Evolutionary conservation across 2,113 vertebrate species (phyloP), one percentile per base, ranked within the genome.

Genomic region (Elephantulus edwardii): DNA sequence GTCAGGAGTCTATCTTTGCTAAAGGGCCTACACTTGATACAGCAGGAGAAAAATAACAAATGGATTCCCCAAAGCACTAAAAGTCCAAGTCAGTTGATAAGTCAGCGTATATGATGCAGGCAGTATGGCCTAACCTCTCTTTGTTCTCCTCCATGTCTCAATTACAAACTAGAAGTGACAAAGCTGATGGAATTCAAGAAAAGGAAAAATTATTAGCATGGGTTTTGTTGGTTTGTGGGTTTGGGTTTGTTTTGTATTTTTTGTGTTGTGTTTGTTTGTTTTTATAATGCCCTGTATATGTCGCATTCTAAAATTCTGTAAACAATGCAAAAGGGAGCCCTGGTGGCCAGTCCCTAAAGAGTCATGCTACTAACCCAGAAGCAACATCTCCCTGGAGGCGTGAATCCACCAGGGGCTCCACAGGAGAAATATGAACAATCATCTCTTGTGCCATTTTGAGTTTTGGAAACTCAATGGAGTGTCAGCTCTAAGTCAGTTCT

Each of bases 1-100:
- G 56, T 79, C 91, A 92, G 83, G 85, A 94, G 87, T 92, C 89
- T 82, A 44, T 89, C 90, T 92, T 89, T 44, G 26, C 70, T 89
- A 75, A 91, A 93, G 92, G 62, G 58, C 74, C 75, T 82, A 93
- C 3, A 22, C 81, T 95, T 40, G 6, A 30, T 28, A 52, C 16
- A 78, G 83, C 11, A 60, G 38, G 3, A 48, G 54, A 76, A 79
- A 78, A 92, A 83, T 19, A 86, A 83, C 66, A 84, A 75, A 80
- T 2, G 6, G 68, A 84, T 50, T 94, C 35, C 91, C 84, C 89
- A 91, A 48, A 91, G 90, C 8, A 89, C 8, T 75, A 20, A 89
- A 58, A 85, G 82, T 86, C 88, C 93, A 91, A 16, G 11, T 50
- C 28, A 30, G 40, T 8, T 38, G 10, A 79, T 78, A 78, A 74